Conservation (phyloP, 2,113 vertebrate genomes). For the Colaptes auratus region DNA sequence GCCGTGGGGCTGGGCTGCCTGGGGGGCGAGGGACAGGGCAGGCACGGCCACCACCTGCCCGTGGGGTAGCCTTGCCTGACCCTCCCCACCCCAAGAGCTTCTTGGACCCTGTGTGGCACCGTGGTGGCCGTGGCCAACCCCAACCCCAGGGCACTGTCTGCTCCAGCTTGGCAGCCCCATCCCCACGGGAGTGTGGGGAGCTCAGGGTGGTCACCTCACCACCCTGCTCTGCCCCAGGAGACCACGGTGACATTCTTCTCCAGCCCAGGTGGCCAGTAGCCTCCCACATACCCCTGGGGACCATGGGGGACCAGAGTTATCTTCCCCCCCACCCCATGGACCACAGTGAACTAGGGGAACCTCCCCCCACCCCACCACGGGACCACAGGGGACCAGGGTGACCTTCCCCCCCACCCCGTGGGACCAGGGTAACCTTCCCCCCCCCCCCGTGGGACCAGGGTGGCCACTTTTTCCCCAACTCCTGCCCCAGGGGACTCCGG, state of each 20-base stretch:
- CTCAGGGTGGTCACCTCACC: background rate
- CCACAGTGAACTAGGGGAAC: no score
- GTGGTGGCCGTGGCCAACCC: background rate
- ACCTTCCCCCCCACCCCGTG: background rate
- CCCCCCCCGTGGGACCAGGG: background rate
- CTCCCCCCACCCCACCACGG: background rate
- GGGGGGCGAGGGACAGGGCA: slow-evolving; percentile 62
- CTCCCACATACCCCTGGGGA: background rate
- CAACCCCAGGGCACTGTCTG: background rate
- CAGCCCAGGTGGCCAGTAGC: background rate
- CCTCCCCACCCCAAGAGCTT: background rate
- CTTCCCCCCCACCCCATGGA: background rate
- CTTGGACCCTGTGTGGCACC: background rate
- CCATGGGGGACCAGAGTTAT: background rate
- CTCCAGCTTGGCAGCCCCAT: background rate
- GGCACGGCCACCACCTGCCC: background rate
- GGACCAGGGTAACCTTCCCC: background rate
- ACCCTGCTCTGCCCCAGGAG: background rate
- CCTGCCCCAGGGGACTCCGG: background rate
- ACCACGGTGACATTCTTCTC: no score
- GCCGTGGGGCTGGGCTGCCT: slow-evolving; percentile 61
- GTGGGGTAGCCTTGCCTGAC: background rate
- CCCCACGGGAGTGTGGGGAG: background rate
- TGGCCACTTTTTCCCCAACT: background rate
- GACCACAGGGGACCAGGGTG: no score